Conservation (phyloP, 2,888 invertebrate species). For the Pharmacophagus antenor region DNA sequence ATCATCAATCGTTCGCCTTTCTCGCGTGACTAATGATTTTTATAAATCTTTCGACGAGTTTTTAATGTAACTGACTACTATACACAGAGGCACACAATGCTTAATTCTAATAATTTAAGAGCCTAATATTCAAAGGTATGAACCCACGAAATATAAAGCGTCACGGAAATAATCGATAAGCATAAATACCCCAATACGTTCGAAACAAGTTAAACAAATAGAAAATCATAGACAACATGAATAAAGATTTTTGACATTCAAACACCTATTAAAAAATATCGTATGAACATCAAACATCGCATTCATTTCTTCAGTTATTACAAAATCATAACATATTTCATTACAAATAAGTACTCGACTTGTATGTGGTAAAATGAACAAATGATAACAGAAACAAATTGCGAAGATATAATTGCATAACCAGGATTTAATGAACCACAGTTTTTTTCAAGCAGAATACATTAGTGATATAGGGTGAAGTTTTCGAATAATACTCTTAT, state of each 20-base stretch:
- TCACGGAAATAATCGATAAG: slow-evolving; percentile 32
- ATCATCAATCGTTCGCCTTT: slow-evolving; percentile 43
- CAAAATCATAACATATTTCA: too few species aligned
- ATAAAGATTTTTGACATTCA: too few species aligned
- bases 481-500: not conserved
- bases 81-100: slow-evolving; percentile 78
- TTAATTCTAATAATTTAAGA: slow-evolving; percentile 47
- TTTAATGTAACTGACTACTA: slow-evolving; percentile 51
- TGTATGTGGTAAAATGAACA: too few species aligned
- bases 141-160: slow-evolving; percentile 41
- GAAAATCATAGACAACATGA: not conserved
- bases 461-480: too few species aligned
- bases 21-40: slow-evolving; percentile 44
- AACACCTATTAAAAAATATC: too few species aligned
- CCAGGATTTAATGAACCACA: too few species aligned
- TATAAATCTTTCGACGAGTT: slow-evolving; percentile 46
- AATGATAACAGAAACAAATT: too few species aligned
- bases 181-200: not conserved
- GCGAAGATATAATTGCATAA: too few species aligned
- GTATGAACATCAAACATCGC: too few species aligned
- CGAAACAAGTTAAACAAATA: not conserved
- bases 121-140: slow-evolving; percentile 5
- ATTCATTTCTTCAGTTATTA: too few species aligned
- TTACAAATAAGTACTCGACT: too few species aligned
- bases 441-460: too few species aligned